These are phyloP conservation scores for Caenorhabditis sp. DNA, from an alignment of 2,888 invertebrate species.

Conservation along the genomic window DNA sequence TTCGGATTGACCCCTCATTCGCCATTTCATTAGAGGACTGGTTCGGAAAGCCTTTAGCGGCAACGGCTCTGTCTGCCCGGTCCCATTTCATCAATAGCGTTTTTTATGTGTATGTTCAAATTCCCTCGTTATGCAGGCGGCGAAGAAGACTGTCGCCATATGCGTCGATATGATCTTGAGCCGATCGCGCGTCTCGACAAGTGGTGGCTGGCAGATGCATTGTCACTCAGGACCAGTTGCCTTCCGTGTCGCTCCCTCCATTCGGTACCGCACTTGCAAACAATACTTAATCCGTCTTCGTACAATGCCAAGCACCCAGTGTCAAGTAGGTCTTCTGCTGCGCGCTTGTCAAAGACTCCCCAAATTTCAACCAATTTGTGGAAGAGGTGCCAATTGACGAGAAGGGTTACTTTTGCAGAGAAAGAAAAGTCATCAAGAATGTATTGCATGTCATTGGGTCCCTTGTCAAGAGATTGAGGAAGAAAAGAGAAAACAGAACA, in stretches of 20 bases:
- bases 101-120: slow-evolving; percentile 48
- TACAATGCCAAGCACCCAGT: slow-evolving; percentile 43
- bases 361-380: slow-evolving; percentile 48
- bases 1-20: slow-evolving; percentile 52
- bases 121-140: slow-evolving; percentile 51
- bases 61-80: slow-evolving; percentile 3
- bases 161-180: slow-evolving; percentile 58
- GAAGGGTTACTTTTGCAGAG: slow-evolving; percentile 35
- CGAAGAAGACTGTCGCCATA: slow-evolving; percentile 46
- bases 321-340: slow-evolving; percentile 39
- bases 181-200: slow-evolving; percentile 55
- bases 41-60: slow-evolving; percentile 26
- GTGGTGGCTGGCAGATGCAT: slow-evolving; percentile 60
- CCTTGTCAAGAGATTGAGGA: neutral
- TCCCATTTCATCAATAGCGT: slow-evolving; percentile 7
- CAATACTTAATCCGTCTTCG: slow-evolving; percentile 42
- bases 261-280: slow-evolving; percentile 43
- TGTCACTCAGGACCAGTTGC: slow-evolving; percentile 43
- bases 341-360: neutral
- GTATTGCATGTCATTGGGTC: slow-evolving; percentile 30
- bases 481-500: slow-evolving; percentile 14
- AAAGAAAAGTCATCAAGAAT: slow-evolving; percentile 32
- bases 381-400: slow-evolving; percentile 35
- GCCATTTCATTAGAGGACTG: slow-evolving; percentile 45
- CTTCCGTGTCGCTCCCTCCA: neutral